These are phyloP conservation scores for Zaprionus lachaisei DNA, from an alignment of 1,140 invertebrate genomes.

Conservation along the genomic window DNA sequence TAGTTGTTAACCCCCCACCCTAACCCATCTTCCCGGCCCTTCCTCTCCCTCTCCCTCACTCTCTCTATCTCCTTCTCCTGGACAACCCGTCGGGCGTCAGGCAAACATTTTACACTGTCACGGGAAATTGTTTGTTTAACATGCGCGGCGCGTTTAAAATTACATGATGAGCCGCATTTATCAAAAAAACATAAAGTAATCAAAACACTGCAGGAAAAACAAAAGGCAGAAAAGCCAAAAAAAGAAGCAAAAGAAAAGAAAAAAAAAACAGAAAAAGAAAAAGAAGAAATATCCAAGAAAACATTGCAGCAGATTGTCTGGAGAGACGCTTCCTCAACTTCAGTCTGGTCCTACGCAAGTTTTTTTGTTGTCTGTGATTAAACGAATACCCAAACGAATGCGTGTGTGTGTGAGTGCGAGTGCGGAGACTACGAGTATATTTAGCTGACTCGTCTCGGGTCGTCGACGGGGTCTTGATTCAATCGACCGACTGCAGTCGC, in stretches of 20 bases:
- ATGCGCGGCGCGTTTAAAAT: conserved; percentile 79
- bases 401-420: conserved; percentile 5
- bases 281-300: conserved; percentile 14
- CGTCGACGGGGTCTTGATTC: conserved; percentile 75
- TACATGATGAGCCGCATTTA: conserved; percentile 81
- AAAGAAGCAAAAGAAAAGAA: conserved; percentile 35
- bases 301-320: conserved; percentile 36
- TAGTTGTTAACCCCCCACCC: neutral
- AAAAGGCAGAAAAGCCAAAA: conserved; percentile 23
- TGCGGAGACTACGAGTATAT: conserved; percentile 52
- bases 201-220: conserved; percentile 36
- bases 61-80: neutral
- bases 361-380: conserved; percentile 34
- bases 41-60: neutral
- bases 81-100: conserved; percentile 10
- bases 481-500: conserved; percentile 51
- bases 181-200: conserved; percentile 61
- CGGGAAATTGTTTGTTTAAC: conserved; percentile 82
- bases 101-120: conserved; percentile 76
- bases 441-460: conserved; percentile 67
- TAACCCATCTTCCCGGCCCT: neutral
- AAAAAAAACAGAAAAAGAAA: conserved; percentile 11
- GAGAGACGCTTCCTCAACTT: conserved; percentile 34
- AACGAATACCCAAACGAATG: conserved; percentile 3
- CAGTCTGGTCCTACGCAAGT: conserved; percentile 70